Percentiles rank a stretch among this genome's conserved stretches.
phyloP scores from a whole-genome alignment of 2,888 invertebrate genomes.

The Abrostola tripartita region DNA sequence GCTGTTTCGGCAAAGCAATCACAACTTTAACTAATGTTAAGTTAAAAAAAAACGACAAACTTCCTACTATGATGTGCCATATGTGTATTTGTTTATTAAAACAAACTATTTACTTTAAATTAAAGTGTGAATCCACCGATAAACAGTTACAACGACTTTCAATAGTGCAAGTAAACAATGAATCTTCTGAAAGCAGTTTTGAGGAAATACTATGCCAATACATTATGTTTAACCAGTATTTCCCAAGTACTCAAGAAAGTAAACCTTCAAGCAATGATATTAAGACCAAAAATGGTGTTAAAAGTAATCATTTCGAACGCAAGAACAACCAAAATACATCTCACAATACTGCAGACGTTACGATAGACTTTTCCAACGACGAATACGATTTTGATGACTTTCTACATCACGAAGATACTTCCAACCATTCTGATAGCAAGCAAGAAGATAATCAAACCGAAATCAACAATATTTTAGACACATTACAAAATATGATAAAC shows the following conservation, averaged over 20 bases:
- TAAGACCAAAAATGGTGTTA: background rate
- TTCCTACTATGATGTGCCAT: conserved; percentile 74
- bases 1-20: conserved; percentile 72
- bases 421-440: background rate
- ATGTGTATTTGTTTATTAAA: conserved; percentile 73
- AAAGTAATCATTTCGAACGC: background rate
- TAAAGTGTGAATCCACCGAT: conserved; percentile 74
- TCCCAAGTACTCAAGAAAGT: conserved; percentile 44
- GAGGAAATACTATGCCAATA: conserved; percentile 67
- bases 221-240: conserved; percentile 65
- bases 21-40: conserved; percentile 67
- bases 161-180: conserved; percentile 35
- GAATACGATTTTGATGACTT: conserved; percentile 35
- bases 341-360: background rate
- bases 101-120: conserved; percentile 75
- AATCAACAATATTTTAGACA: conserved; percentile 38
- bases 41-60: conserved; percentile 65
- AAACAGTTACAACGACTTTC: conserved; percentile 59
- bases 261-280: background rate
- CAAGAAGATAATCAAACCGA: conserved; percentile 18
- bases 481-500: conserved; percentile 42
- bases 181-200: conserved; percentile 38
- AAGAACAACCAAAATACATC: background rate
- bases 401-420: conserved; percentile 26
- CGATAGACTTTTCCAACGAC: conserved; percentile 4